Base-by-base conservation (phyloP, 2,113 vertebrate species). In the Prietella phreatophila region DNA sequence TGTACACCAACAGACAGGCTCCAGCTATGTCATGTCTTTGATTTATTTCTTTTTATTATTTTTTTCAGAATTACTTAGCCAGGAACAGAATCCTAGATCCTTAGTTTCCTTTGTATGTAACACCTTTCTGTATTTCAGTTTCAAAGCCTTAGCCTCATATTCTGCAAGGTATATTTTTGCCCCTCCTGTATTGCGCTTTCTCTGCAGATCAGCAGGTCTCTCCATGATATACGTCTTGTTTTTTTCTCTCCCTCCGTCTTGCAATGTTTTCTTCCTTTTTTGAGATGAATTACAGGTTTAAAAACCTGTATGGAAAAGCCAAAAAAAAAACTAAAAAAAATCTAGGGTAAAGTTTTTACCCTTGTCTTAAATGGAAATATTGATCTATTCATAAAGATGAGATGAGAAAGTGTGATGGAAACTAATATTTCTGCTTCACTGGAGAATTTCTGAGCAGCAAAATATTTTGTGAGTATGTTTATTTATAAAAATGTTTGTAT, bases 81-180 rank as follows among this genome's bases (percentile, higher is more conserved):
- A 19, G 63, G 50, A 42, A 56, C 60, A 71, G 36, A 71, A 61
- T 69, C 63, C 82, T 69, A 86, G 47, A 85, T 84, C 69, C 47
- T 87, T 58, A 39, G 63, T 84, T 88, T 87, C 69, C 73, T 89
- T 87, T 90, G 89, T 85, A 91, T 93, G 90, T 88, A 89, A 92
- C 89, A 93, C 90, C 86, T 90, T 88, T 82, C 87, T 90, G 78
- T n/a, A 85, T 47, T 56, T 82, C 27, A 22, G 27, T 53, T 86
- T 79, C 58, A 86, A 80, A 86, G 76, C 42, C 78, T 71, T 14
- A 39, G 78, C 17, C 63, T 71, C 39, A 13, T 47, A 30, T 71
- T 82, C 30, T 36, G 19, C 36, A 33, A 81, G 25, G 20, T 33
- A 36, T 50, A 36, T 80, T 80, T 80, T 56, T 33, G 4, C 36